Conservation (phyloP, 92 coral and sea anemone genomes). For the Micromussa lordhowensis region DNA sequence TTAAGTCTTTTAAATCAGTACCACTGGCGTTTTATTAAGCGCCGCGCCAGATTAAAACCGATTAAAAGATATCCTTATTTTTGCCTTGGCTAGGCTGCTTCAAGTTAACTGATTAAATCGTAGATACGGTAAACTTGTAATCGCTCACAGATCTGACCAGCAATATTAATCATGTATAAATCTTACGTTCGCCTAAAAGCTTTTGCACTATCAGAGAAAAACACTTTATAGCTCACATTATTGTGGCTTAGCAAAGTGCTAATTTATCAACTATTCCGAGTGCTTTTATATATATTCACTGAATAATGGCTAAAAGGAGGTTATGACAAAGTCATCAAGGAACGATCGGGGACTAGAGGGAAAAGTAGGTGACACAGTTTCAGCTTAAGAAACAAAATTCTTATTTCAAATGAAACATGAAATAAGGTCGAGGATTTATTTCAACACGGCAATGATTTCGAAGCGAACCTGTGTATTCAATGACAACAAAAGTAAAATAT, state of each 20-base stretch:
- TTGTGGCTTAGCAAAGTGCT: conserved; percentile 47
- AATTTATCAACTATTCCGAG: conserved; percentile 37
- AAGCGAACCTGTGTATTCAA: conserved; percentile 11
- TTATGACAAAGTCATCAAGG: background rate
- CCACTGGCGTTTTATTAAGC: background rate
- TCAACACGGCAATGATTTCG: background rate
- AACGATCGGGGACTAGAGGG: background rate
- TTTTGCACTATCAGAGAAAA: conserved; percentile 7
- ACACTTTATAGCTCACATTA: conserved; percentile 10
- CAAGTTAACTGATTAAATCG: conserved; percentile 20
- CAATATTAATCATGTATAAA: conserved; percentile 13
- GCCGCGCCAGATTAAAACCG: background rate
- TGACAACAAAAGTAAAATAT: conserved; percentile 32
- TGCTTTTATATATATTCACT: background rate
- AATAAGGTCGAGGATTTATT: background rate
- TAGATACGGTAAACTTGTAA: background rate
- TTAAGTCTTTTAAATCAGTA: background rate
- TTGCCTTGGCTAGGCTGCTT: background rate
- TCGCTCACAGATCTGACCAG: background rate
- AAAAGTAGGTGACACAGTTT: background rate
- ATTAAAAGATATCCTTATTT: conserved; percentile 30
- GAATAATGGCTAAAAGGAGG: background rate
- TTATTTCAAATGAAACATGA: background rate
- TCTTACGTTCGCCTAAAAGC: conserved; percentile 23
- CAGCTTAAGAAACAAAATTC: background rate